Conservation (phyloP, 2,888 invertebrate genomes). For the Caenorhabditis uteleia region DNA sequence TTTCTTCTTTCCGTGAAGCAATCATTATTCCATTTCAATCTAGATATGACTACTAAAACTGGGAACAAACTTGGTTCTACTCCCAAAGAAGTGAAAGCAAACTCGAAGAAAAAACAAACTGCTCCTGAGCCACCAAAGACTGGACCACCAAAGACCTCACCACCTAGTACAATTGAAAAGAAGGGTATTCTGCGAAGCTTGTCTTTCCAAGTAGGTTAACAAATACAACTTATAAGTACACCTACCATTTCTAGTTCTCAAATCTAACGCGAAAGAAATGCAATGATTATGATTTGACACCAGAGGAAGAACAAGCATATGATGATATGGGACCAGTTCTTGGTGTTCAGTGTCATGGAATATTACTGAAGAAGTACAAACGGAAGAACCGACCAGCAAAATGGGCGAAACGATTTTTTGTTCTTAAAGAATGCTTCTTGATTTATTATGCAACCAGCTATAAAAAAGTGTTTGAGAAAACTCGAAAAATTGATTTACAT, state of each 20-base stretch:
- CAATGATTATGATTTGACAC: conserved; percentile 50
- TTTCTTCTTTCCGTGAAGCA: no score
- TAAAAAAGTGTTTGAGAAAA: conserved; percentile 56
- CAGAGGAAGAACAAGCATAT: conserved; percentile 41
- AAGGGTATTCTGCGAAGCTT: conserved; percentile 60
- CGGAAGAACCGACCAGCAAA: conserved; percentile 58
- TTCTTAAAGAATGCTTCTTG: conserved; percentile 73
- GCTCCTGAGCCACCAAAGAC: conserved; percentile 38
- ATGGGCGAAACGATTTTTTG: conserved; percentile 71
- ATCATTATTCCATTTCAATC: no score
- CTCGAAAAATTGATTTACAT: conserved; percentile 55
- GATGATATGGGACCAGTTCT: conserved; percentile 53
- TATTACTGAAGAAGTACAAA: conserved; percentile 59
- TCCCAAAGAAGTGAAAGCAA: conserved; percentile 33
- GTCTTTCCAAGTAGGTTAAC: conserved; percentile 48
- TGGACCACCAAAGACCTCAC: conserved; percentile 33
- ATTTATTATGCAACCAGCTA: conserved; percentile 70
- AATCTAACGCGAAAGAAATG: conserved; percentile 41
- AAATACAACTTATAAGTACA: background rate
- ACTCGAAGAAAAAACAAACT: conserved; percentile 19
- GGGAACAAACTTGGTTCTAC: conserved; percentile 30
- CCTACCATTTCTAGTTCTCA: conserved; percentile 36
- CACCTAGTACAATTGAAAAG: conserved; percentile 35
- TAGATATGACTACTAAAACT: conserved; percentile 36
- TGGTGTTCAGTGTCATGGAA: conserved; percentile 59